Evolutionary conservation across 2,113 vertebrate species (phyloP).

Genomic region (Diphyllodes magnificus): DNA sequence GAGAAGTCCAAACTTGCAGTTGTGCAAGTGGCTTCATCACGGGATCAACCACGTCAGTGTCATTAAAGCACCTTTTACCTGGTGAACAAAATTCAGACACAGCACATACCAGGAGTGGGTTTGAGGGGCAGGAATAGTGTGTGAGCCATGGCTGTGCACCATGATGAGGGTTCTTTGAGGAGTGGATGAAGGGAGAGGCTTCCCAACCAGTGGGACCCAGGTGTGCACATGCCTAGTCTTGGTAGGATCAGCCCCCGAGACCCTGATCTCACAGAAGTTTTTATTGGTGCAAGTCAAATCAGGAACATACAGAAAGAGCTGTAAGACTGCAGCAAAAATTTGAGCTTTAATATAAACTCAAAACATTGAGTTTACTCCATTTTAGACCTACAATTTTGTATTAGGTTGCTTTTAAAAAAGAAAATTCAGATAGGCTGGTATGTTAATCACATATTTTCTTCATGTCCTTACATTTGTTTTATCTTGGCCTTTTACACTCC

Average conservation of each 20-base stretch:
- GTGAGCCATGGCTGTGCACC: neutral
- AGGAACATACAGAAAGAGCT: neutral
- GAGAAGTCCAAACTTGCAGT: neutral
- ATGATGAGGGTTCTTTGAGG: neutral
- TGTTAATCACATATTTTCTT: neutral
- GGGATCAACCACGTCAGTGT: accelerated
- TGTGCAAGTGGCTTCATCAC: neutral
- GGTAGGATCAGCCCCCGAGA: neutral
- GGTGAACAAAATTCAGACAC: neutral
- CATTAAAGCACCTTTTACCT: neutral
- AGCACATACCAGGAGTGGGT: neutral
- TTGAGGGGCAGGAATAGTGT: neutral
- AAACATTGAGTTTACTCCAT: neutral
- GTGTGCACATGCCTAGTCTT: accelerated
- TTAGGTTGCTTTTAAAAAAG: neutral
- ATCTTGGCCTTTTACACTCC: neutral
- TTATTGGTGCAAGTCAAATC: neutral
- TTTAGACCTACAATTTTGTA: neutral
- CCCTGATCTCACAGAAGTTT: neutral
- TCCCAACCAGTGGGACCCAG: neutral
- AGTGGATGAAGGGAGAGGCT: neutral
- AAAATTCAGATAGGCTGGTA: neutral
- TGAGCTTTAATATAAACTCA: neutral
- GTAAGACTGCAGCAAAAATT: neutral
- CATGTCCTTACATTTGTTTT: neutral